Conservation (phyloP, 1,140 invertebrate species). For the Lepidotrigona ventralis region DNA sequence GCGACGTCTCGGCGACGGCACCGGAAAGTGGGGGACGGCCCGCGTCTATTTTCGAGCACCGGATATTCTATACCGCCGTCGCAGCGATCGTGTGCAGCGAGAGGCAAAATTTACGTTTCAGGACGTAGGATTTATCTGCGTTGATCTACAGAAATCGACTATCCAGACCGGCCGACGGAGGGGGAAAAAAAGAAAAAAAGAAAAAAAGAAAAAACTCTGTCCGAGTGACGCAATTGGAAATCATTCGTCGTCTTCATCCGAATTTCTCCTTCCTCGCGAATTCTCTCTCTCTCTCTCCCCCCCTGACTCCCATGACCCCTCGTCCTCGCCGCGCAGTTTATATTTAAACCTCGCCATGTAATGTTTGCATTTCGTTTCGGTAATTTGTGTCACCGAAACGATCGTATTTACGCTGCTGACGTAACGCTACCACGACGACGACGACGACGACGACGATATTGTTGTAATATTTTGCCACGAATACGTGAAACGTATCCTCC, state of each 20-base stretch:
- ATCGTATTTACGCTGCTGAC: not conserved
- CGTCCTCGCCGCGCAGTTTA: not conserved
- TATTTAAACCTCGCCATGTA: slow-evolving; percentile 4
- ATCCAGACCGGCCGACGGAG: not conserved
- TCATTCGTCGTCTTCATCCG: no score
- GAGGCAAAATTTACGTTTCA: slow-evolving; percentile 27
- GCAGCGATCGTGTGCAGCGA: not conserved
- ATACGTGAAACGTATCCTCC: slow-evolving; percentile 10
- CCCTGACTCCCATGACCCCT: no score
- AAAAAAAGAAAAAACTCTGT: not conserved
- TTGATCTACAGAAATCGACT: not conserved
- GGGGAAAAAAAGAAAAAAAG: no score
- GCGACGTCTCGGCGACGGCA: slow-evolving; percentile 45
- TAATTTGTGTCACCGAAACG: slow-evolving; percentile 10
- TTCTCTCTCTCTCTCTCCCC: not conserved
- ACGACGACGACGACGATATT: not conserved
- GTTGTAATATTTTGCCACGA: slow-evolving; percentile 13
- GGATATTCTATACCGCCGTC: slow-evolving; percentile 75
- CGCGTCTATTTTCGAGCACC: slow-evolving; percentile 76
- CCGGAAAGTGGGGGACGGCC: slow-evolving; percentile 65
- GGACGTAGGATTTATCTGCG: slow-evolving; percentile 31
- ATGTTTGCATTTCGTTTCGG: slow-evolving; percentile 19
- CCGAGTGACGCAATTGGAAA: slow-evolving; percentile 13
- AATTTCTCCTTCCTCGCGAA: no score
- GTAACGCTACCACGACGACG: not conserved